Percentiles rank a stretch among this genome's conserved stretches.
Conservation (phyloP, 2,797 vertebrate species). For the Falco columbarius region DNA sequence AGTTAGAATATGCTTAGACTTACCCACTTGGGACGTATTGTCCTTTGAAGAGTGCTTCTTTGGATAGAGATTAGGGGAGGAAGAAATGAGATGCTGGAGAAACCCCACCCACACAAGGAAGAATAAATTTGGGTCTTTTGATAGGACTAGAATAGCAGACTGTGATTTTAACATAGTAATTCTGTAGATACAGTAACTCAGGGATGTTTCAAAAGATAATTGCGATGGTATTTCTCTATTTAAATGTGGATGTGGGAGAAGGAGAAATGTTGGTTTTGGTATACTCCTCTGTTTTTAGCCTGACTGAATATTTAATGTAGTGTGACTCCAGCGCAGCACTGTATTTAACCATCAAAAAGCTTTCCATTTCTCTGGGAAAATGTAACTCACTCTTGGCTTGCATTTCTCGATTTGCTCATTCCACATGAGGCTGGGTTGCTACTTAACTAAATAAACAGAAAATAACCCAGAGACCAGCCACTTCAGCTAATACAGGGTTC, state of each 20-base stretch:
- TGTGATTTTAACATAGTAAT: conserved; percentile 46
- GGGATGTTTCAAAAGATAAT: conserved; percentile 48
- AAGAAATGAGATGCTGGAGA: conserved; percentile 10
- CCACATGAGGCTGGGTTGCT: conserved; percentile 30
- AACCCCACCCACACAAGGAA: not conserved
- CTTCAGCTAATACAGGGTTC: not conserved
- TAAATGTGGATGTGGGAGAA: conserved; percentile 23
- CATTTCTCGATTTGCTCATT: not conserved
- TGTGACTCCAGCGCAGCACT: not conserved
- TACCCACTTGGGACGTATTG: not conserved
- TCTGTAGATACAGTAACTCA: conserved; percentile 62
- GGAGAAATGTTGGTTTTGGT: not conserved
- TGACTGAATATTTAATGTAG: conserved; percentile 9
- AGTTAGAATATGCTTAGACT: not conserved
- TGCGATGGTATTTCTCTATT: conserved; percentile 11
- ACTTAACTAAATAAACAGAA: conserved; percentile 60
- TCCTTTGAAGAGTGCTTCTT: conserved; percentile 37
- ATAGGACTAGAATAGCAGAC: conserved; percentile 13
- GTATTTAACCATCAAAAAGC: conserved; percentile 48
- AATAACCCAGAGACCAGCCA: not conserved
- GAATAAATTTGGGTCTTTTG: not conserved
- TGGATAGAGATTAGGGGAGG: conserved; percentile 1
- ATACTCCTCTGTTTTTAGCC: conserved; percentile 4
- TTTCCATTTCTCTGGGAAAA: conserved; percentile 54
- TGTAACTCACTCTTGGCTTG: conserved; percentile 44